Conservation (phyloP, 2,113 vertebrate genomes). For the Sylvietta virens region DNA sequence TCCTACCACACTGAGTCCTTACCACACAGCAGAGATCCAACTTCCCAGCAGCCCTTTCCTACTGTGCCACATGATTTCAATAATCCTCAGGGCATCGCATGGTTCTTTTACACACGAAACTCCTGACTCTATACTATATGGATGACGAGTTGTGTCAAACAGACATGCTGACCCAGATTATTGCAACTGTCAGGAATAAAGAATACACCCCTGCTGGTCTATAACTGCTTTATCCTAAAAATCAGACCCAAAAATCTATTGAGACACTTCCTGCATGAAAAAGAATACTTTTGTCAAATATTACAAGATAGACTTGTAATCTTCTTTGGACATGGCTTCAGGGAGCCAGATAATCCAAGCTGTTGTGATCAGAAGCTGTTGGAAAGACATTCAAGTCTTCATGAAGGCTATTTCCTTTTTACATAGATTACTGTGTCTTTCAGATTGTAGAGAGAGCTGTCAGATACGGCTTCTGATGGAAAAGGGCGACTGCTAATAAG, state of each 20-base stretch:
- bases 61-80: neutral
- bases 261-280: neutral
- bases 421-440: neutral
- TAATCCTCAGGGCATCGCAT: neutral
- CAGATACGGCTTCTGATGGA: neutral
- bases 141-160: neutral
- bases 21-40: neutral
- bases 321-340: neutral
- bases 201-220: neutral
- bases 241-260: neutral
- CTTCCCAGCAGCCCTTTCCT: neutral
- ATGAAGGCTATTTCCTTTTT: neutral
- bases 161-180: neutral
- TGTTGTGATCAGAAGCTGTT: neutral
- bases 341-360: neutral
- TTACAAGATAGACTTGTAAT: neutral
- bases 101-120: neutral
- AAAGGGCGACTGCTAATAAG: neutral
- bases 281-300: neutral
- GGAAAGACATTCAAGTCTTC: neutral
- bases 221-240: neutral
- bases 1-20: neutral
- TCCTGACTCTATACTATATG: neutral
- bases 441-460: neutral
- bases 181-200: neutral